These are phyloP conservation scores for Folsomia candida DNA, from an alignment of 2,888 invertebrate species.

Conservation along the genomic window DNA sequence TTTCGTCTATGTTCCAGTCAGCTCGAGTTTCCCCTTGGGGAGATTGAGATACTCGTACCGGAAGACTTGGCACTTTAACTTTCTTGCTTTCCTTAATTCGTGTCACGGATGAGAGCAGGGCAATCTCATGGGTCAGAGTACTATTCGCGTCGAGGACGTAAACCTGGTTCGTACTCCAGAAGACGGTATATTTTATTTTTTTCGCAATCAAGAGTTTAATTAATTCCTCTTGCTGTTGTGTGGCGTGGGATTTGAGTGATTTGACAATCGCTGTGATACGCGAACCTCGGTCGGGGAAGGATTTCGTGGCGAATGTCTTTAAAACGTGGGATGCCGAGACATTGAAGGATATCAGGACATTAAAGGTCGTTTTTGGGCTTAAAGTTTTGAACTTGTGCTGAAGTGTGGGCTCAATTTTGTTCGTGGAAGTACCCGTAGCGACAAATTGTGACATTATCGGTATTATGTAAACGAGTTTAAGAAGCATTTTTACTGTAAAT, in stretches of 20 bases:
- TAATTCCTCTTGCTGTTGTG: not conserved
- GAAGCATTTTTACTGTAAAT: too few relatives aligned
- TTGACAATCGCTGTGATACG: not conserved
- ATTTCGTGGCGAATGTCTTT: not conserved
- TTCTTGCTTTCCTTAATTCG: not conserved
- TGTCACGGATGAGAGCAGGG: not conserved
- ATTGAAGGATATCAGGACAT: not conserved
- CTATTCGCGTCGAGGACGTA: not conserved
- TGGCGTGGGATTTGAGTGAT: not conserved
- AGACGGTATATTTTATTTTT: not conserved
- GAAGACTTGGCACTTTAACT: not conserved
- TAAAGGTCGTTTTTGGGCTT: too few relatives aligned
- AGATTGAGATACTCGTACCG: too few relatives aligned
- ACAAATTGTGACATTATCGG: too few relatives aligned
- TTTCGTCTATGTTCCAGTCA: constrained; percentile 21
- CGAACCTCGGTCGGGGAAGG: not conserved
- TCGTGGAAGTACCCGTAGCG: too few relatives aligned
- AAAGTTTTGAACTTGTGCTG: too few relatives aligned
- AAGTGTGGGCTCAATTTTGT: too few relatives aligned
- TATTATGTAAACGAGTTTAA: too few relatives aligned
- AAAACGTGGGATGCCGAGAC: not conserved
- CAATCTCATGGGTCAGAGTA: not conserved
- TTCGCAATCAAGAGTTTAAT: not conserved
- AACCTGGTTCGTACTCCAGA: not conserved
- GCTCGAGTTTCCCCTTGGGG: not conserved